A percentile compares a stretch with the other conserved stretches of the same genome.
Evolutionary conservation across 2,888 invertebrate species (phyloP).

Genomic region (Brachypterus glaber): DNA sequence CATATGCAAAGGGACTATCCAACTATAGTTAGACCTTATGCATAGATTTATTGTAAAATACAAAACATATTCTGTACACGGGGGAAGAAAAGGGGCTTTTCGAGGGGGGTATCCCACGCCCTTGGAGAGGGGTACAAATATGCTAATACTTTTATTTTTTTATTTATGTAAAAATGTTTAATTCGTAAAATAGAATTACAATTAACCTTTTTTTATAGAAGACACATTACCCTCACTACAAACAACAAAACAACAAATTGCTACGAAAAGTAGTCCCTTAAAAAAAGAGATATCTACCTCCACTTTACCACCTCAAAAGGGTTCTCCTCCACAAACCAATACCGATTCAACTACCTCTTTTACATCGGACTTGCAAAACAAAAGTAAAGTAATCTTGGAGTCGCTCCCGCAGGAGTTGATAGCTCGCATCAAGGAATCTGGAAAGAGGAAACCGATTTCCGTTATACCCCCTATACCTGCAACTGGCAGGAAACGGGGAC

Average conservation of each 20-base stretch:
- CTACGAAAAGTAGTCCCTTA: no score
- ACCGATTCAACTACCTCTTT: constrained; percentile 15
- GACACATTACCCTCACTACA: constrained; percentile 1
- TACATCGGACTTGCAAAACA: constrained; percentile 12
- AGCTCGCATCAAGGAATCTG: constrained; percentile 45
- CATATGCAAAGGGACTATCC: no score
- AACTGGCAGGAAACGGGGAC: constrained; percentile 19
- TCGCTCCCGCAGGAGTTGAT: constrained; percentile 46
- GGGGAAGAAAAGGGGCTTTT: no score
- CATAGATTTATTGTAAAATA: no score
- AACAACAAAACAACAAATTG: constrained; percentile 8
- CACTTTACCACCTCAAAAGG: constrained; percentile 5
- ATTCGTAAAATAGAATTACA: no score
- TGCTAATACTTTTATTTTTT: no score
- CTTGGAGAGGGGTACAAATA: no score
- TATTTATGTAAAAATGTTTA: no score
- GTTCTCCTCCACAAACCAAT: no score
- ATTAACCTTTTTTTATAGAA: constrained; percentile 2
- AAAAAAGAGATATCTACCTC: constrained; percentile 1
- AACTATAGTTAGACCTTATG: no score
- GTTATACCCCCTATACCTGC: constrained; percentile 39
- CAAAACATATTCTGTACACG: no score
- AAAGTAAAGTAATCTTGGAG: constrained; percentile 35
- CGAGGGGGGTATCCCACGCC: no score
- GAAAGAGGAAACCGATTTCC: constrained; percentile 43